Conservation (phyloP, 2,888 invertebrate species). For the Zygothrica quintamaculata region DNA sequence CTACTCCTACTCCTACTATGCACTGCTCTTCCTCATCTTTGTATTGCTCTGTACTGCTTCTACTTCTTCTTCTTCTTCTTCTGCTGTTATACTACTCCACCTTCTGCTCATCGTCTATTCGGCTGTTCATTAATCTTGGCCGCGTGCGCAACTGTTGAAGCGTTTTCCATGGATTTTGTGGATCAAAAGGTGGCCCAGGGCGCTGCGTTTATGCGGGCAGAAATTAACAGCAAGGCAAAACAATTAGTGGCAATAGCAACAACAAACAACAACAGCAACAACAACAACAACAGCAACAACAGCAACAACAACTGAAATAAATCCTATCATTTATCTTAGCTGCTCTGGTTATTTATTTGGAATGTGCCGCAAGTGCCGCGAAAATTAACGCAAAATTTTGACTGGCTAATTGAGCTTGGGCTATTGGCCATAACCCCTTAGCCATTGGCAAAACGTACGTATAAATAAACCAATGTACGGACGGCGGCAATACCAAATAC, state of each 20-base stretch:
- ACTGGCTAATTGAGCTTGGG: slow-evolving; percentile 62
- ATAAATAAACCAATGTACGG: too few species aligned
- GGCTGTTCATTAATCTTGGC: slow-evolving; percentile 71
- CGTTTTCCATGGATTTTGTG: slow-evolving; percentile 59
- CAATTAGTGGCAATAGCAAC: slow-evolving; percentile 64
- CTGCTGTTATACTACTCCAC: too few species aligned
- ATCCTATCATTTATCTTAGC: slow-evolving; percentile 74
- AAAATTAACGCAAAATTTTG: slow-evolving; percentile 73
- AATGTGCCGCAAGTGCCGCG: slow-evolving; percentile 77
- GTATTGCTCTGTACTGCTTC: slow-evolving; percentile 1
- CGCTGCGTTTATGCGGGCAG: slow-evolving; percentile 77
- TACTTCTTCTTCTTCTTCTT: neutral
- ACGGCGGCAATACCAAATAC: too few species aligned
- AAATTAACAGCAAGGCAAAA: slow-evolving; percentile 76
- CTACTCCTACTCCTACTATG: neutral
- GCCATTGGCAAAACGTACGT: neutral
- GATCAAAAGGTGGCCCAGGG: slow-evolving; percentile 70
- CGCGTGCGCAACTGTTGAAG: slow-evolving; percentile 79
- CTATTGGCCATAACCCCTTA: slow-evolving; percentile 34
- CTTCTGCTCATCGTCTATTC: neutral
- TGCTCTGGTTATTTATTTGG: slow-evolving; percentile 65
- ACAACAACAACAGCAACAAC: slow-evolving; percentile 26
- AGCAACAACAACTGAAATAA: slow-evolving; percentile 26
- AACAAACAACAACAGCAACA: slow-evolving; percentile 4
- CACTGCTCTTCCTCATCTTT: too few species aligned